phyloP scores from a whole-genome alignment of 2,888 invertebrate genomes.

The Drosophila tanythrix region DNA sequence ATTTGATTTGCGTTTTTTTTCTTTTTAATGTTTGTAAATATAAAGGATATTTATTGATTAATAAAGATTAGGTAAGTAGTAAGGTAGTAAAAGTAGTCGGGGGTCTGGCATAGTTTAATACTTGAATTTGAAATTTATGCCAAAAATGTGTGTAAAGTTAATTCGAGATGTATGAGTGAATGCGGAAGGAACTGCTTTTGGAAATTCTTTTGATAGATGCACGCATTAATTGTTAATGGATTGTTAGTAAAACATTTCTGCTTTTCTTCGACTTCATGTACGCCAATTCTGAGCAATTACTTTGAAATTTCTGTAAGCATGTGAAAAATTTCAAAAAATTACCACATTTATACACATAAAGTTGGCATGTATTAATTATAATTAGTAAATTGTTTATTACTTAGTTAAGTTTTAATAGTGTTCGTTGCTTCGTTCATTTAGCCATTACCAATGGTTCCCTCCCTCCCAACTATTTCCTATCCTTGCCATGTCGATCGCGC shows the following conservation, averaged over 20 bases:
- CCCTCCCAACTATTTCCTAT: conserved; percentile 68
- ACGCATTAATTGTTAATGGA: conserved; percentile 51
- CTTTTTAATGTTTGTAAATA: conserved; percentile 19
- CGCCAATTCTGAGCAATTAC: conserved; percentile 58
- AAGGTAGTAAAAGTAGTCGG: not conserved
- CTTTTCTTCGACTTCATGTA: conserved; percentile 6
- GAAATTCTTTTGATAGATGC: conserved; percentile 39
- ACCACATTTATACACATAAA: conserved; percentile 58
- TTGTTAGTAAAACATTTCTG: conserved; percentile 30
- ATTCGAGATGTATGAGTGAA: conserved; percentile 16
- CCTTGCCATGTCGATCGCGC: conserved; percentile 76
- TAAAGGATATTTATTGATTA: conserved; percentile 23
- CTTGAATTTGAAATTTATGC: conserved; percentile 70
- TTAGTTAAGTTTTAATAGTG: conserved; percentile 34
- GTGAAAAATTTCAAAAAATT: conserved; percentile 75
- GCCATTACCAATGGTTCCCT: conserved; percentile 8
- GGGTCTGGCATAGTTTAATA: conserved; percentile 67
- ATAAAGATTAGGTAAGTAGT: conserved; percentile 23
- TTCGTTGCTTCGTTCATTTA: conserved; percentile 57
- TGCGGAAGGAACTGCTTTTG: conserved; percentile 67
- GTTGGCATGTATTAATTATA: conserved; percentile 33
- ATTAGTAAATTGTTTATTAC: conserved; percentile 37
- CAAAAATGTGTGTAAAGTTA: conserved; percentile 36
- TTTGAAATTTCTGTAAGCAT: conserved; percentile 62
- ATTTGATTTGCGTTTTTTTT: conserved; percentile 28